A percentile compares a stretch with the other conserved stretches of the same genome.
phyloP scores from a whole-genome alignment of 2,888 invertebrate species.

The Ornithoptera alexandrae region DNA sequence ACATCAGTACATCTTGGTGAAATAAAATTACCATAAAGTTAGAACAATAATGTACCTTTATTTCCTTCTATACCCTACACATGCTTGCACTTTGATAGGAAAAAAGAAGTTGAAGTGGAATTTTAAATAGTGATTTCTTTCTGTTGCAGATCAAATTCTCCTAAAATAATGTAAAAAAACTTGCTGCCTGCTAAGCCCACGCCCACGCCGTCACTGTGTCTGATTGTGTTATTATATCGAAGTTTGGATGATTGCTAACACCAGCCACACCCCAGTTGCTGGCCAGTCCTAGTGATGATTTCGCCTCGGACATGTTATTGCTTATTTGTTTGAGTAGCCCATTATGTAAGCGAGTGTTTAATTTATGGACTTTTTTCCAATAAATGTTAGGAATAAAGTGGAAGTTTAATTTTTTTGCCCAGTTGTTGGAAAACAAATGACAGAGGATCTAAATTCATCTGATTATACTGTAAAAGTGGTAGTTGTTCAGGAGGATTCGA shows the following conservation, averaged over 20 bases:
- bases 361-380: conserved; percentile 59
- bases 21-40: too few relatives aligned
- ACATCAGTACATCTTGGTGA: too few relatives aligned
- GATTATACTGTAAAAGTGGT: background rate
- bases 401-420: conserved; percentile 33
- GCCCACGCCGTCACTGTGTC: conserved; percentile 9
- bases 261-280: background rate
- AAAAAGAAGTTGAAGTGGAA: background rate
- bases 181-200: conserved; percentile 26
- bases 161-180: conserved; percentile 39
- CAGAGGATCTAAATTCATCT: background rate
- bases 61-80: background rate
- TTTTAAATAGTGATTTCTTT: background rate
- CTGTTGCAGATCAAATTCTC: conserved; percentile 54
- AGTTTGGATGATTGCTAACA: conserved; percentile 20
- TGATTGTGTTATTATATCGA: conserved; percentile 20
- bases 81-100: background rate
- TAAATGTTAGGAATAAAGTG: conserved; percentile 53
- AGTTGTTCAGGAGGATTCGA: background rate
- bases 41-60: too few relatives aligned
- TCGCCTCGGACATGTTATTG: conserved; percentile 35
- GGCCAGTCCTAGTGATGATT: conserved; percentile 5
- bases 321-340: conserved; percentile 55
- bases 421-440: background rate
- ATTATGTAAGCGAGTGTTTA: conserved; percentile 49